These are phyloP conservation scores for Phataginus tricuspis DNA, from an alignment of 2,797 vertebrate genomes.

Conservation along the genomic window DNA sequence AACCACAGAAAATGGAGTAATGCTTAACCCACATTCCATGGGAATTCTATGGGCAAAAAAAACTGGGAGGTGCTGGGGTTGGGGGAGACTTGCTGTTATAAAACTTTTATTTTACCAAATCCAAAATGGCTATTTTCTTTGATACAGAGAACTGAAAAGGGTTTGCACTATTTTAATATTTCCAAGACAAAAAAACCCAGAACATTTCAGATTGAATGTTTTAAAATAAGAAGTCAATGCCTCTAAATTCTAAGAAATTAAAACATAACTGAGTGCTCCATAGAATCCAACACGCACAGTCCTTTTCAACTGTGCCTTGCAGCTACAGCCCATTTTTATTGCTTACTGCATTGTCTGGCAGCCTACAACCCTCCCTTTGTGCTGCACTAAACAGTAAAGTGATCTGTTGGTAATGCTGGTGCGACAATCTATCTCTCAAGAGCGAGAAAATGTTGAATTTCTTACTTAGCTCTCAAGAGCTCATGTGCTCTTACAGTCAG, in stretches of 20 bases:
- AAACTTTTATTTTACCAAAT: background rate
- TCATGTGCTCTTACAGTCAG: background rate
- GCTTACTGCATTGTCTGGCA: constrained; percentile 45
- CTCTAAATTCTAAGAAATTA: background rate
- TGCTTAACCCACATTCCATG: background rate
- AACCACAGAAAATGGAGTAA: background rate
- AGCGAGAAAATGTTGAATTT: constrained; percentile 52
- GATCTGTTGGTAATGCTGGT: constrained; percentile 53
- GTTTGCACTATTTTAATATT: background rate
- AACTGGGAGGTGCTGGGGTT: background rate
- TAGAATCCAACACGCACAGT: background rate
- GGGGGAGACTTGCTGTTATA: background rate
- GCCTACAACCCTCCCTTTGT: constrained; percentile 38
- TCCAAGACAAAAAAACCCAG: background rate
- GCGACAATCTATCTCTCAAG: constrained; percentile 64
- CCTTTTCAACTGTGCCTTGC: background rate
- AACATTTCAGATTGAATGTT: background rate
- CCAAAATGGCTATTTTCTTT: background rate
- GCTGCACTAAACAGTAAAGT: constrained; percentile 60
- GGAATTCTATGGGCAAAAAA: background rate
- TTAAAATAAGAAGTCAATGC: background rate
- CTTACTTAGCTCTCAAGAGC: constrained; percentile 43
- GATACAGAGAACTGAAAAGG: background rate
- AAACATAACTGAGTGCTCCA: constrained; percentile 1
- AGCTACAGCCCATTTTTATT: background rate